Conservation (phyloP, 1,140 invertebrate genomes). For the Ceratina japonica region DNA sequence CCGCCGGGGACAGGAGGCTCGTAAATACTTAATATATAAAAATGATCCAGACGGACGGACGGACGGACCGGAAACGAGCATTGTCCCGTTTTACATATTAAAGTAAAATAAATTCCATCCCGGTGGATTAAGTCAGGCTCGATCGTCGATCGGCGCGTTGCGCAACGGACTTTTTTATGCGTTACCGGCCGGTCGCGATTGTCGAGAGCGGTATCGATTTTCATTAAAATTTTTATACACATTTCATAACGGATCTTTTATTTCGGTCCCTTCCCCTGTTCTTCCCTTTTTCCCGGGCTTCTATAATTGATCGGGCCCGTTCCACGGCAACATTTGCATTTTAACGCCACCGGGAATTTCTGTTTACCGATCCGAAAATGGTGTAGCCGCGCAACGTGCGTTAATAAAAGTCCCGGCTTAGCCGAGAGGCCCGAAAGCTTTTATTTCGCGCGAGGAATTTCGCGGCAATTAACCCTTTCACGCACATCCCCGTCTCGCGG, state of each 20-base stretch:
- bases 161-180: conserved; percentile 34
- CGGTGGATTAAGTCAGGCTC: conserved; percentile 35
- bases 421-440: no score
- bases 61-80: conserved; percentile 6
- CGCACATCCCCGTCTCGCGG: background rate
- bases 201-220: conserved; percentile 40
- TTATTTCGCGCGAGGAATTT: no score
- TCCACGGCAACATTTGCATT: conserved; percentile 23
- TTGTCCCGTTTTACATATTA: conserved; percentile 38
- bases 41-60: background rate
- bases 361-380: conserved; percentile 34
- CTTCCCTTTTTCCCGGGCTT: background rate
- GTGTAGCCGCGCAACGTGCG: conserved; percentile 11
- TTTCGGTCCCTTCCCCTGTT: background rate
- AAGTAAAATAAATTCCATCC: conserved; percentile 46
- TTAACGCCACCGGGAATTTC: conserved; percentile 28
- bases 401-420: conserved; percentile 17
- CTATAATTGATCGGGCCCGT: conserved; percentile 25
- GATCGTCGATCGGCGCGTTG: conserved; percentile 35
- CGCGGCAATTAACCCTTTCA: background rate
- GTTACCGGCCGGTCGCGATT: conserved; percentile 11
- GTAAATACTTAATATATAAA: conserved; percentile 25
- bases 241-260: conserved; percentile 45
- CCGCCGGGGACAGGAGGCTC: background rate
- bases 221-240: conserved; percentile 48